Evolutionary conservation across 2,797 vertebrate species (phyloP).

Genomic region (Vipera ursinii): DNA sequence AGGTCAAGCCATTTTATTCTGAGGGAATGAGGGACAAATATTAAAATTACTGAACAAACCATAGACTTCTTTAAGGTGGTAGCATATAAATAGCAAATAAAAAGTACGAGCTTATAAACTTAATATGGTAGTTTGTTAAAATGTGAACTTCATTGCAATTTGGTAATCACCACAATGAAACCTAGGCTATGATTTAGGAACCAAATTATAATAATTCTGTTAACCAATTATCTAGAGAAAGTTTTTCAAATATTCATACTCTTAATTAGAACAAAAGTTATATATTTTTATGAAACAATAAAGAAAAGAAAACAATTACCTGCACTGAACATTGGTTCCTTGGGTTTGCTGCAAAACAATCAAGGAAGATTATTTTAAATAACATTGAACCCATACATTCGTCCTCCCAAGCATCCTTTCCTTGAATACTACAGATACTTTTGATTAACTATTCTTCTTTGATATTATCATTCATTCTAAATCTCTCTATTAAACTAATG

Average conservation of each 20-base stretch:
- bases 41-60: not conserved
- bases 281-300: not conserved
- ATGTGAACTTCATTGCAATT: not conserved
- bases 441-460: not conserved
- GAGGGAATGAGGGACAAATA: not conserved
- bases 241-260: not conserved
- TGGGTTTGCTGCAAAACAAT: conserved; percentile 88
- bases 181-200: not conserved
- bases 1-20: not conserved
- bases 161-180: not conserved
- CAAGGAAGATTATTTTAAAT: conserved; percentile 37
- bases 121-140: not conserved
- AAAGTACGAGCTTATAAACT: not conserved
- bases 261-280: not conserved
- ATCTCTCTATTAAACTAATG: not conserved
- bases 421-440: not conserved
- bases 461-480: not conserved
- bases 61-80: not conserved
- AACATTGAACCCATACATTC: not conserved
- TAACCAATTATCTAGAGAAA: not conserved
- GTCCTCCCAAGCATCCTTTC: not conserved
- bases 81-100: not conserved
- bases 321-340: conserved; percentile 95
- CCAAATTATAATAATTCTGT: not conserved
- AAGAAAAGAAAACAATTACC: conserved; percentile 76